Evolutionary conservation across 1,140 invertebrate species (phyloP), one percentile per base, ranked within the genome.

Genomic region (Bombus waltoni): DNA sequence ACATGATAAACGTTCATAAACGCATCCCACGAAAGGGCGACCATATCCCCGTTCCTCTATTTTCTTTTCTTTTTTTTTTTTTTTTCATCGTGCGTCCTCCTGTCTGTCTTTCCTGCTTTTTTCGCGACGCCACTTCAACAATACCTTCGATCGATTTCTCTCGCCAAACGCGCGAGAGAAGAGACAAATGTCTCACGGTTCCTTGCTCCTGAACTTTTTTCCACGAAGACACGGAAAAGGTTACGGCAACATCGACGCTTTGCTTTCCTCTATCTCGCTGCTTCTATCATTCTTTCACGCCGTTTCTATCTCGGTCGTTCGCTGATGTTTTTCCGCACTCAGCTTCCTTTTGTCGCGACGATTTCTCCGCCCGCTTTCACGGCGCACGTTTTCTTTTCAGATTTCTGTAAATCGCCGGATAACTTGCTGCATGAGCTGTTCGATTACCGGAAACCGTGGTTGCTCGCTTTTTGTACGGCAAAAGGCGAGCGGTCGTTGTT

Each of bases 151-250:
- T 89, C 88, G 87, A 89, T 89, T 86, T 88, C 74, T 87, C 88
- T 87, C 78, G 57, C 83, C 79, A 42, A 89, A 83, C 87, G 74
- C 87, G 74, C 77, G 83, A 83, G 62, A 89, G 75, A 83, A 66
- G 77, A 89, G 83, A 89, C 76, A 87, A 89, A 89, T 88, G 80
- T 83, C 76, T 75, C 87, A 83, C 79, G 72, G 71, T 76, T 80
- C 84, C 74, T 89, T 86, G 75, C 82, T 82, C 75, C 40, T 75
- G 74, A 89, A 89, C 88, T 89, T 89, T 89, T 88, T 88, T 78
- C 88, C 53, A 35, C 53, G 28, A 66, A 42, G 74, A 87, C 88
- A 83, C 44, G 75, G 71, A 83, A 89, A 89, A 85, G 75, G 73
- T 83, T 87, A 87, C 83, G 62, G 78, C 76, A 79, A 80, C 79